A percentile compares a stretch with the other conserved stretches of the same genome.
phyloP scores from a whole-genome alignment of 2,888 invertebrate species.

The Coenonympha arcania region DNA sequence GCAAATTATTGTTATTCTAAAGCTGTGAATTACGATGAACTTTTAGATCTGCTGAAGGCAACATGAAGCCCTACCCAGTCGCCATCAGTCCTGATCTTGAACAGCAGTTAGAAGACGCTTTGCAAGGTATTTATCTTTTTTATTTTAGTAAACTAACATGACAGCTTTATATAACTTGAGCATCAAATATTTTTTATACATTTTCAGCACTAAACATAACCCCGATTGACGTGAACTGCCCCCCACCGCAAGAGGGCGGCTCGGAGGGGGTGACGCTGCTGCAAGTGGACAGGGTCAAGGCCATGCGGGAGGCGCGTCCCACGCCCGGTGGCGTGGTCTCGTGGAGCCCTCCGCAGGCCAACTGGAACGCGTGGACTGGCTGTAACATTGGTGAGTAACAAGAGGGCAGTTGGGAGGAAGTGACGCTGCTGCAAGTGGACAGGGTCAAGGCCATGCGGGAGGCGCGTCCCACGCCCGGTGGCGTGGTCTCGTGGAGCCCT shows the following conservation, averaged over 20 bases:
- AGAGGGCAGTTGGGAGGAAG: no score
- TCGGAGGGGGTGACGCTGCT: conserved; percentile 44
- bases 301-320: conserved; percentile 78
- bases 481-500: no score
- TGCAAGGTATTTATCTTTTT: conserved; percentile 51
- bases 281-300: conserved; percentile 59
- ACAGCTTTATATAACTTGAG: no score
- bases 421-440: no score
- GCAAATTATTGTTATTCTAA: background rate
- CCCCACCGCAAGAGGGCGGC: conserved; percentile 32
- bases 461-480: no score
- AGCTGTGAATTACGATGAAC: conserved; percentile 1
- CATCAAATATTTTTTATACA: no score
- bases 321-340: conserved; percentile 86
- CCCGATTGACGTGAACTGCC: conserved; percentile 44
- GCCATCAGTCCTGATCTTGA: conserved; percentile 82
- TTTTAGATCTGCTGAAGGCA: conserved; percentile 74
- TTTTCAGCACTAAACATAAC: conserved; percentile 51
- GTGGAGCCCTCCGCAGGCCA: conserved; percentile 96
- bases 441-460: no score
- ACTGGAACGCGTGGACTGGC: conserved; percentile 98
- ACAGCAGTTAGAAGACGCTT: conserved; percentile 71
- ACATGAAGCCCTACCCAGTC: conserved; percentile 85
- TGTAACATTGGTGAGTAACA: conserved; percentile 89
- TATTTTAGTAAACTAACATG: no score